Evolutionary conservation across 2,888 invertebrate species (phyloP), one percentile per base, ranked within the genome.

Genomic region (Eueremaeus valkanovi): DNA sequence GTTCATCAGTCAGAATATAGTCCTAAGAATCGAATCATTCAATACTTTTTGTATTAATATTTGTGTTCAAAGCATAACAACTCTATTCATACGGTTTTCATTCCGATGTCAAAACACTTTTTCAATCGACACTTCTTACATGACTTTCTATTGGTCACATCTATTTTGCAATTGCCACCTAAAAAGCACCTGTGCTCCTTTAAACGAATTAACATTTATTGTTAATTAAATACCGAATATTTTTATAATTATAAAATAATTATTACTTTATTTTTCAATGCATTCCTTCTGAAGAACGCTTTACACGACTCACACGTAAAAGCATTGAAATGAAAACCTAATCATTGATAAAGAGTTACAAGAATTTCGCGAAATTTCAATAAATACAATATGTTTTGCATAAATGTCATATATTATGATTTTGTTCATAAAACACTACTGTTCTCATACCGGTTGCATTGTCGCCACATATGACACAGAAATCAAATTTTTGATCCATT

Each of bases 231-330:
- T 24, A 24, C 24, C 42, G 11, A 29, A n/a, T n/a, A n/a, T n/a
- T n/a, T n/a, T 42, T 18, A 9, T 11, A 8, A n/a, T 11, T 33
- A 79, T 0, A 33, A 3, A 36, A 3, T 33, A 63, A 68, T 40
- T 21, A 80, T 81, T 82, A 88, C 88, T 85, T 95, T 95, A 78
- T 90, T 90, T 79, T 93, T 90, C 33, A 95, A 85, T 1, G 97
- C 97, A 85, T 97, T 97, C 77, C 96, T 87, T 77, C 96, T 86
- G 83, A 97, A 97, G 83, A 97, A 97, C 0, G 97, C 97, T 82
- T 97, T 97, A 82, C 97, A 97, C 79, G 95, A 95, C 84, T 97
- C 96, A 82, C 94, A 97, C 2, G 95, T 93, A 76, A 96, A 89
- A 1, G 95, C 95, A 85, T 94, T 95, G 82, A 96, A 96, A 85